Evolutionary conservation across 2,888 invertebrate genomes (phyloP).

Genomic region (Tanytarsus gracilentus): DNA sequence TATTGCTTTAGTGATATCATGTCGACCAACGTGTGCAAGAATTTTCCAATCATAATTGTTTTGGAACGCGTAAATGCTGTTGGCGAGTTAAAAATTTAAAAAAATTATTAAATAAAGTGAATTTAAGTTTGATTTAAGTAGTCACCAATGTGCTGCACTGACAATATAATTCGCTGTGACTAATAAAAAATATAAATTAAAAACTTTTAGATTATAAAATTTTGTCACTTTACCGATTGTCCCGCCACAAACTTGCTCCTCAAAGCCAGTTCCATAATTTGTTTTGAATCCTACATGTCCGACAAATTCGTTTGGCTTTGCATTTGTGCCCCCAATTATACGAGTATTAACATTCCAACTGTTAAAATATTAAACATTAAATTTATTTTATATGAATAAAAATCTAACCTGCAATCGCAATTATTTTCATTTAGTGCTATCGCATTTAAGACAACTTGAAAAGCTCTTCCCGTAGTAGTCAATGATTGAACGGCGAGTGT

Average conservation of each 20-base stretch:
- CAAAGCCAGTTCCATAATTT: neutral
- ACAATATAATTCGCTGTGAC: neutral
- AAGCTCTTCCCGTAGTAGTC: neutral
- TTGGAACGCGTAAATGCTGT: too few relatives aligned
- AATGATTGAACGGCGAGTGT: neutral
- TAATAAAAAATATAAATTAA: neutral
- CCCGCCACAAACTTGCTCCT: neutral
- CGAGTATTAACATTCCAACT: neutral
- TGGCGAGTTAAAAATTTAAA: too few relatives aligned
- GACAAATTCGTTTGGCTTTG: neutral
- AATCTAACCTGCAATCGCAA: neutral
- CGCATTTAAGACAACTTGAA: neutral
- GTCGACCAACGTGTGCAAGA: conserved; percentile 46
- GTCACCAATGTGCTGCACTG: conserved; percentile 18
- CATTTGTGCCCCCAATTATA: neutral
- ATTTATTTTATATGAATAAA: neutral
- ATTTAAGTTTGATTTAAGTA: too few relatives aligned
- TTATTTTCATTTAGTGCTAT: neutral
- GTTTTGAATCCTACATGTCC: neutral
- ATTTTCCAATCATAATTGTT: too few relatives aligned
- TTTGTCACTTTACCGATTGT: conserved; percentile 1
- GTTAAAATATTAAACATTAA: neutral
- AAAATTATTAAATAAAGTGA: too few relatives aligned
- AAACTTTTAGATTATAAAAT: neutral
- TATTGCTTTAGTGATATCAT: conserved; percentile 42